Percentiles rank a stretch among this genome's conserved stretches.
Evolutionary conservation across 2,797 vertebrate species (phyloP).

Genomic region (Microctenopoma stevenorrisi): DNA sequence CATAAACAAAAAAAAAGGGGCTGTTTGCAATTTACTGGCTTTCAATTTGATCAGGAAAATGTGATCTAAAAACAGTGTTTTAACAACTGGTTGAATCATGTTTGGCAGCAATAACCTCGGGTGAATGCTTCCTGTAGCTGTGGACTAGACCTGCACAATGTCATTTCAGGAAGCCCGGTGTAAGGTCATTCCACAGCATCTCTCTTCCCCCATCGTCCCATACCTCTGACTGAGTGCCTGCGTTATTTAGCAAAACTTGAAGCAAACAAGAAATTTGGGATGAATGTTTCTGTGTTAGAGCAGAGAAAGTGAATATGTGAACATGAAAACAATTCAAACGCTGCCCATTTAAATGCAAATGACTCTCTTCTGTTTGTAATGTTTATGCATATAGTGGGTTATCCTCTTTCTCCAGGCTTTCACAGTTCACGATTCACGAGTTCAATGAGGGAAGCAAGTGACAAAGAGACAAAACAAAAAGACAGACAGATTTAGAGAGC

Average conservation of each 20-base stretch:
- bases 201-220: background rate
- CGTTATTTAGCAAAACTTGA: background rate
- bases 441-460: background rate
- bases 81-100: no score
- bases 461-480: background rate
- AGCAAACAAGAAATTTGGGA: background rate
- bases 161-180: no score
- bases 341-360: conserved; percentile 43
- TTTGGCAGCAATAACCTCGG: no score
- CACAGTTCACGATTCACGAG: background rate
- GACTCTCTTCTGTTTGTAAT: background rate
- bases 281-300: background rate
- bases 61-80: no score
- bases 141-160: no score
- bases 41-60: no score
- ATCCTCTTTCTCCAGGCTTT: background rate
- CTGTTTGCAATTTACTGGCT: no score
- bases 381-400: conserved; percentile 7
- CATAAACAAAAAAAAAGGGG: no score
- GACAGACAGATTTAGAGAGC: background rate
- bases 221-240: background rate
- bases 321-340: background rate
- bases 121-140: no score
- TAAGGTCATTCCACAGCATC: no score
- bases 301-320: conserved; percentile 2